Base-by-base conservation (phyloP, 1,140 invertebrate species). In the Orchestia grillus region DNA sequence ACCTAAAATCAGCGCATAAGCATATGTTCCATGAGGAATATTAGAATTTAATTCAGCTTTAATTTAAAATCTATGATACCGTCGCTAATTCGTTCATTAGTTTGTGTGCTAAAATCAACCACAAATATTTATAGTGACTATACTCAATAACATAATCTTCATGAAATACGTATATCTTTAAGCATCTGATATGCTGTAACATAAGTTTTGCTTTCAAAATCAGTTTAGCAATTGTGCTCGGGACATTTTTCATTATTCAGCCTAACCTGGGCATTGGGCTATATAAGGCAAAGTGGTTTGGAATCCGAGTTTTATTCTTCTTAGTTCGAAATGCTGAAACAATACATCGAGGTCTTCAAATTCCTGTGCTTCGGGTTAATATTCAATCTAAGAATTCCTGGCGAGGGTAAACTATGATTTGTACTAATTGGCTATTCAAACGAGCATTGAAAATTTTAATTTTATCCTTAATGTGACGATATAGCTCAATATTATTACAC, bases 51-150 rank as follows among this genome's bases (percentile, higher is more conserved):
- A 94, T n/a, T 94, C 6, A 16, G 92, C 44, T 45, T 94, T 94
- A 47, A 94, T 94, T 23, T 77, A 77, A 77, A 23, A 94, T 94
- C 43, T 16, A 94, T 44, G 6, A 8, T 40, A 94, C 8, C 47
- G 4, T 47, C 36, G 3, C 6, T 94, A 11, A 94, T 42, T 1
- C 44, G 43, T 94, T 94, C 44, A 94, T 44, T n/a, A n/a, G n/a
- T 94, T 94, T 94, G 92, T 45, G 44, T 44, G 44, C 44, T 47
- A n/a, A 94, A 40, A 94, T 94, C 44, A 47, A 47, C 45, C 44
- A 94, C 92, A 40, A 94, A 94, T 45, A 94, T 45, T 44, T 94
- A 47, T 47, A 94, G 23, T 94, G 6, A 47, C 44, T 47, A 15
- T 40, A 47, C 41, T 23, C 92, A 47, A 94, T 40, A 3, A 40